Conservation (phyloP, 2,113 vertebrate genomes). For the Pyrgilauda ruficollis region DNA sequence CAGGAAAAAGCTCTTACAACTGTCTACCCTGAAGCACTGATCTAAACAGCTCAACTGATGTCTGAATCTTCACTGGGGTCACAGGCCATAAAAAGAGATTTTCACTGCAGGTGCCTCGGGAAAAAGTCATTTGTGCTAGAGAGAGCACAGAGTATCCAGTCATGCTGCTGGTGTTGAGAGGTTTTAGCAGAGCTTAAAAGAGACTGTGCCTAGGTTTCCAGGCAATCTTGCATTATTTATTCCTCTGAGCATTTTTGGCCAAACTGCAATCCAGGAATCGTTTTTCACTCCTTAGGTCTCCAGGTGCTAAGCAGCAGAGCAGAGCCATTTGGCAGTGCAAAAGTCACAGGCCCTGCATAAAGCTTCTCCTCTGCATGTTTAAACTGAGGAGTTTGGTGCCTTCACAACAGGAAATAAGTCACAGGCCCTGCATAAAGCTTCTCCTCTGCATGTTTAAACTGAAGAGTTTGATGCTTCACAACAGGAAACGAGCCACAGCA, state of each 20-base stretch:
- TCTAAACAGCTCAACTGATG: background rate
- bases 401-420: background rate
- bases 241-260: background rate
- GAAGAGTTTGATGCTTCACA: background rate
- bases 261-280: background rate
- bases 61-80: background rate
- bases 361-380: background rate
- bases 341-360: background rate
- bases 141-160: background rate
- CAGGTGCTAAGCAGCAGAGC: background rate
- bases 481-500: background rate
- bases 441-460: background rate
- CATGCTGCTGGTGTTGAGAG: background rate
- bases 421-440: background rate
- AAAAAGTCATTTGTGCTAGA: background rate
- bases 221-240: background rate
- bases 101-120: background rate
- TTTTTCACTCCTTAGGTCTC: background rate
- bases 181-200: background rate
- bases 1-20: background rate
- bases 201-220: background rate
- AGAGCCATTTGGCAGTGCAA: background rate
- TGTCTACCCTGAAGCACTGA: background rate
- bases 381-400: background rate
- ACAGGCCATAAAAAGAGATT: background rate